Evolutionary conservation across 2,797 vertebrate genomes (phyloP), one percentile per base, ranked within the genome.

Genomic region (Apogon talboti): DNA sequence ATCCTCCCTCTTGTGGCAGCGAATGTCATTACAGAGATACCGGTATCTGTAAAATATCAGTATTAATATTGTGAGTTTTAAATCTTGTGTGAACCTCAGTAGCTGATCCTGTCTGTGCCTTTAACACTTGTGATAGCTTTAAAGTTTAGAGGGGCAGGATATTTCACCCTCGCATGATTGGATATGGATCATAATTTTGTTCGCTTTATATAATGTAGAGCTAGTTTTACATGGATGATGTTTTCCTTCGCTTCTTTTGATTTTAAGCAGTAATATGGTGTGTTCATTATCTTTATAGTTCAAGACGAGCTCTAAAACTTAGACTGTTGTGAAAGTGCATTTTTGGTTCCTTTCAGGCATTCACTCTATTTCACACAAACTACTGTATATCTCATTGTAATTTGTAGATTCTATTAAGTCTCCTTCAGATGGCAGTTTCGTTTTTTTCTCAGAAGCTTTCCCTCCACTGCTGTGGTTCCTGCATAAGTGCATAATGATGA

Each of bases 1-100:
- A 45, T 78, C 15, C 63, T 62, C 88, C 87, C 88, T 74, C 89
- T 89, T 75, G 87, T 92, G 92, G 82, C 80, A 59, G 60, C 19
- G 68, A 6, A 30, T 55, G 30, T 61, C 12, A 83, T 59, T 78
- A 66, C 80, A 79, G 3, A 58, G 7, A n/a, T 46, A 7, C 50
- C 42, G 10, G 40, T 55, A 3, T 7, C 15, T 49, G 62, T 21
- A 18, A 45, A 38, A 57, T 49, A 3, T 19, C 8, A 62, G 46
- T 24, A 24, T 24, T 24, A n/a, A n/a, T 28, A 28, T 28, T 28
- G 33, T 41, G 13, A 43, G 24, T 51, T 12, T 47, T 12, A 56
- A 19, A 12, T 55, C 33, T 59, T 48, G 6, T 14, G 7, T 66
- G 24, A 49, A 65, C 49, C 41, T 30, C 28, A 6, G 7, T 30